Percentiles rank a stretch among this genome's conserved stretches.
phyloP scores from a whole-genome alignment of 2,797 vertebrate species.

The Rhinophrynus dorsalis region DNA sequence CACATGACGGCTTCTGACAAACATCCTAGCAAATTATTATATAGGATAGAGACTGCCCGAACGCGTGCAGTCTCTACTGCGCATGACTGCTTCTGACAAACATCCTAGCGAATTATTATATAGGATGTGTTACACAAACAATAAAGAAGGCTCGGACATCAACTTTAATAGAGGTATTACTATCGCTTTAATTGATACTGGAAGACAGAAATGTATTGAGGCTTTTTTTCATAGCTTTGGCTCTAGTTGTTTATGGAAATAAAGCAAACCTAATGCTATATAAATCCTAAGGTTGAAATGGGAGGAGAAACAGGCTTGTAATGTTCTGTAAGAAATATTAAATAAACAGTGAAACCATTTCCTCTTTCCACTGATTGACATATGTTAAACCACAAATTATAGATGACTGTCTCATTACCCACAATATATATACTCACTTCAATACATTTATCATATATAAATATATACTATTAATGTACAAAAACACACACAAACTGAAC shows the following conservation, averaged over 20 bases:
- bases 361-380: background rate
- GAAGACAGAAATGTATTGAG: background rate
- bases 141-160: no score
- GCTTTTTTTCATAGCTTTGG: background rate
- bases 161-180: no score
- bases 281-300: background rate
- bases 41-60: no score
- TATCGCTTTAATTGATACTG: background rate
- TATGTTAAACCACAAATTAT: background rate
- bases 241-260: background rate
- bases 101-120: no score
- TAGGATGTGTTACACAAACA: no score
- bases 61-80: no score
- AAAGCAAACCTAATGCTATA: background rate
- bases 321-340: background rate
- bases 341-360: background rate
- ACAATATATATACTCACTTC: background rate
- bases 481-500: background rate
- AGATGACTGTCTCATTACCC: background rate
- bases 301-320: background rate
- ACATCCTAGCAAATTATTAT: no score
- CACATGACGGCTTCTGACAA: no score
- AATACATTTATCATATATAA: background rate
- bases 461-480: background rate
- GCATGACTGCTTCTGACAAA: no score